Evolutionary conservation across 2,797 vertebrate species (phyloP), one percentile per base, ranked within the genome.

Genomic region (Schizopygopsis pylzovi): DNA sequence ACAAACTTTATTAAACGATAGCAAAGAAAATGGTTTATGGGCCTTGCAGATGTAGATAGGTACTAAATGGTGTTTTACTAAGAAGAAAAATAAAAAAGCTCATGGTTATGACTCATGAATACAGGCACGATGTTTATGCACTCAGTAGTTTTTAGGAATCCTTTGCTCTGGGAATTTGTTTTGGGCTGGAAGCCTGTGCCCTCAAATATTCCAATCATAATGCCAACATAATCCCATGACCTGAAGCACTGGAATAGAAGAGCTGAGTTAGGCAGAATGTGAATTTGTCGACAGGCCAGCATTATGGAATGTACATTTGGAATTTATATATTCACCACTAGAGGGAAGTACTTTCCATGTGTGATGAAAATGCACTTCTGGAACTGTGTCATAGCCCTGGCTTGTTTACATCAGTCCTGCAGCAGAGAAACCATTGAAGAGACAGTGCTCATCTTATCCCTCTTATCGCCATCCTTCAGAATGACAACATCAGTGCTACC

Each of bases 401-500:
- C 89, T 93, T 94, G 94, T 95, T 95, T 94, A 94, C 90, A 84
- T 91, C 91, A 89, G 81, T 89, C 84, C 86, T 89, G 87, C 90
- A 89, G 92, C 90, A 91, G 90, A 85, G 91, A 77, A 90, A 89
- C 65, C 86, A 73, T 78, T 52, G 59, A 72, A 75, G 61, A 75
- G 16, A 68, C 61, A 76, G 37, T 75, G 43, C 25, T 47, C 49
- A 43, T 47, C 63, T 56, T 16, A 52, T 76, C 47, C 20, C 65
- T 22, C 39, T 25, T 16, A 43, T 54, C 12, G 11, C 28, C 47
- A 49, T 82, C 72, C n/a, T 39, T 67, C 22, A 65, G 77, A 63
- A 79, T 0, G 13, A 41, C 54, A 61, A 67, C 45, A 47, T 79
- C 65, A 9, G 68, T 81, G 28, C 43, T 79, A 80, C 61, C 25